phyloP scores from a whole-genome alignment of 2,888 invertebrate species.

The Andrena flavipes region DNA sequence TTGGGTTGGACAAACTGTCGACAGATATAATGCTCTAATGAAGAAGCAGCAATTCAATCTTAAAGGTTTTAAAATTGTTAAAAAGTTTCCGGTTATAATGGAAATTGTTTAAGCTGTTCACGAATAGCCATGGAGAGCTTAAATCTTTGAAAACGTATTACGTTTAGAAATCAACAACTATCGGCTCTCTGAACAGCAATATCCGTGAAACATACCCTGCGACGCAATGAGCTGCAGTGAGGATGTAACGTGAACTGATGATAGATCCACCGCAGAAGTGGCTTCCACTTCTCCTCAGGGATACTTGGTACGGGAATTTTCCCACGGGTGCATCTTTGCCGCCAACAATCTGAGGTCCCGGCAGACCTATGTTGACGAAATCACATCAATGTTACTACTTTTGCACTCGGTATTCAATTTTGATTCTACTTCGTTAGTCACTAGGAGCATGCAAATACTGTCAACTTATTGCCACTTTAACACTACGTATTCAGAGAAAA shows the following conservation, averaged over 20 bases:
- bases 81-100: too few relatives aligned
- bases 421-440: neutral
- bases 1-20: neutral
- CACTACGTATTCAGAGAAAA: too few relatives aligned
- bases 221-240: constrained; percentile 87
- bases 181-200: too few relatives aligned
- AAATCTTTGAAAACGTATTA: too few relatives aligned
- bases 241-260: constrained; percentile 85
- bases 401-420: neutral
- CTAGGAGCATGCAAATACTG: too few relatives aligned
- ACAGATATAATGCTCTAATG: neutral
- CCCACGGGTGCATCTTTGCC: constrained; percentile 86
- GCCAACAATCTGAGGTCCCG: constrained; percentile 79
- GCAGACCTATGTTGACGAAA: constrained; percentile 46
- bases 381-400: neutral
- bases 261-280: constrained; percentile 88
- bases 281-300: constrained; percentile 83
- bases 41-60: neutral
- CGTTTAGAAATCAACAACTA: too few relatives aligned
- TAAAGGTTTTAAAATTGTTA: too few relatives aligned
- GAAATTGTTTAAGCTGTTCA: too few relatives aligned
- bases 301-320: constrained; percentile 86
- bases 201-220: constrained; percentile 79
- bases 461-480: too few relatives aligned
- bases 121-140: too few relatives aligned